Evolutionary conservation across 2,113 vertebrate genomes (phyloP).

Genomic region (Ascaphus truei): DNA sequence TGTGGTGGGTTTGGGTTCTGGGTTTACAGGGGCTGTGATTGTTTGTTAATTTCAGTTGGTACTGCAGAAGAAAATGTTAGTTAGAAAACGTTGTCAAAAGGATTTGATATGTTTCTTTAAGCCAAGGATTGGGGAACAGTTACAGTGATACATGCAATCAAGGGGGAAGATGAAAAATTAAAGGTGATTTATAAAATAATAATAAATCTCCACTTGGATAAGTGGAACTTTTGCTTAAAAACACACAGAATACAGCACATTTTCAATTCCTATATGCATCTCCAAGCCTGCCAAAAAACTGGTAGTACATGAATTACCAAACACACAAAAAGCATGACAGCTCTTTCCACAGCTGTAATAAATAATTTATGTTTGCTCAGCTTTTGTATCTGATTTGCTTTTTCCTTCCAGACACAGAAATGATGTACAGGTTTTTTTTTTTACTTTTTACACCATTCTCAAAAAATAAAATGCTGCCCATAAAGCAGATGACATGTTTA

Average conservation of each 20-base stretch:
- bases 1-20: too few relatives aligned
- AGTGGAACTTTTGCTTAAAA: too few relatives aligned
- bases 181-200: too few relatives aligned
- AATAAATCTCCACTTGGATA: too few relatives aligned
- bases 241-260: background rate
- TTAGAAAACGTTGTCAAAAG: too few relatives aligned
- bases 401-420: background rate
- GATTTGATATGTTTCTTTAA: too few relatives aligned
- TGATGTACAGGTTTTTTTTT: background rate
- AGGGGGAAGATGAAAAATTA: too few relatives aligned
- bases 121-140: too few relatives aligned
- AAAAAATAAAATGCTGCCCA: background rate
- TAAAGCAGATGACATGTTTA: conserved; percentile 4
- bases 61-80: too few relatives aligned
- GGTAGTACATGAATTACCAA: conserved; percentile 8
- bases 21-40: too few relatives aligned
- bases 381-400: conserved; percentile 9
- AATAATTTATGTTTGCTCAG: conserved; percentile 13
- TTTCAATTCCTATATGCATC: background rate
- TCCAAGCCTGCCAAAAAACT: background rate
- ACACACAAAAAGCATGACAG: conserved; percentile 9
- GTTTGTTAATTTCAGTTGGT: too few relatives aligned
- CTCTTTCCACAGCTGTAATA: background rate
- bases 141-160: too few relatives aligned
- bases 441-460: background rate